Base-by-base conservation (phyloP, 1,140 invertebrate species). In the Ceratina japonica region DNA sequence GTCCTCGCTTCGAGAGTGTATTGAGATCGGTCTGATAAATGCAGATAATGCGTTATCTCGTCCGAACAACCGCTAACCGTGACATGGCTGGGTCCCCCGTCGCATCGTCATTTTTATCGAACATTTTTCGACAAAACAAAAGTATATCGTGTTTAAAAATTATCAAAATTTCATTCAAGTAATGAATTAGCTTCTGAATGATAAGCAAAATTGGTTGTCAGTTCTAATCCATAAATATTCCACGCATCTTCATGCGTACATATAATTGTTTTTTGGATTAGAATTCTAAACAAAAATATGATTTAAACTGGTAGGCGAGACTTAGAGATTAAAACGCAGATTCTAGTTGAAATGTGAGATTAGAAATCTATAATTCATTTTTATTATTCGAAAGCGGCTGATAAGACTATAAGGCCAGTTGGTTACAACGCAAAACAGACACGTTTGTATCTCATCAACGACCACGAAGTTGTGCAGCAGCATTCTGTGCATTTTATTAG, bases 361-460 rank as follows among this genome's bases (percentile, higher is more conserved):
- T 71, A 82, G 79, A 79, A 82, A 83, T 79, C 75, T 71, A 72
- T 82, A 79, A 82, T 72, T 76, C 63, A 68, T 24, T 15, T 58
- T 79, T 58, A 22, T 49, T 54, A 74, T 70, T 83, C 65, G 54
- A 54, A 62, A 44, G n/a, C 12, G 31, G 16, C 64, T 54, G 75
- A 82, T 79, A 79, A 83, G 80, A 54, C 27, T 20, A 54, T 54
- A 58, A 16, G 3, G 20, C 27, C 18, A 13, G 12, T 68, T 27
- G 49, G 5, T 13, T 44, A 58, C 79, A 52, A 37, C 15, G 56
- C 44, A 61, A 65, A 75, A 59, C 61, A n/a, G 27, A 3, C 27
- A n/a, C 4, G 44, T 66, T 51, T 16, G 15, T 51, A 66, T 52
- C 51, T 52, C 27, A 27, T 54, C 51, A 3, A 10, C 16, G 44